Percentiles rank a stretch among this genome's conserved stretches.
phyloP scores from a whole-genome alignment of 2,113 vertebrate species.

The Micromys minutus region DNA sequence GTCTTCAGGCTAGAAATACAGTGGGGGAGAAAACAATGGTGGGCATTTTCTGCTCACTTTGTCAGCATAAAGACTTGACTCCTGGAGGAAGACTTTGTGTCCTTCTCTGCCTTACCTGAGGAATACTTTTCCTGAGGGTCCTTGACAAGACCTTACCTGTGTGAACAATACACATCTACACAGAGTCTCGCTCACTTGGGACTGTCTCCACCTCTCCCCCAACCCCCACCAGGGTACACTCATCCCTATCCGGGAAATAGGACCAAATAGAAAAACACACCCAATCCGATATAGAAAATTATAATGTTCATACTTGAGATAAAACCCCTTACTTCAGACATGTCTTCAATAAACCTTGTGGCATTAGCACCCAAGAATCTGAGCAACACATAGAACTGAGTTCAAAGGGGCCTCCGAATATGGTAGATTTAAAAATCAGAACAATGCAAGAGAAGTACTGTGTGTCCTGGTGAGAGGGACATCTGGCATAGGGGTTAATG shows the following conservation, averaged over 20 bases:
- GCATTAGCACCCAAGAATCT: background rate
- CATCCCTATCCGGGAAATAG: background rate
- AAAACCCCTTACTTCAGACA: background rate
- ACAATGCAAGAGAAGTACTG: background rate
- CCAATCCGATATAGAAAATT: background rate
- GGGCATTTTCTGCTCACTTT: background rate
- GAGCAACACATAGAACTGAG: background rate
- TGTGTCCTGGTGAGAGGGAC: background rate
- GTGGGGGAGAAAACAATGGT: background rate
- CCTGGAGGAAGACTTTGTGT: background rate
- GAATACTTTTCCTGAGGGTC: background rate
- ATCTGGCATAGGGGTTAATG: background rate
- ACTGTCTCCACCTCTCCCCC: too few relatives aligned
- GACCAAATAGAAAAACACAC: background rate
- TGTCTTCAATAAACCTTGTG: background rate
- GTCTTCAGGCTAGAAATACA: background rate
- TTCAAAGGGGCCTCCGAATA: background rate
- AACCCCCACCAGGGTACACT: too few relatives aligned
- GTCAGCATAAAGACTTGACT: too few relatives aligned
- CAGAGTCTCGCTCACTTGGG: background rate
- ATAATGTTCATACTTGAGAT: background rate
- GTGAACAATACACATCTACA: background rate
- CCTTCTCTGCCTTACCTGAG: background rate
- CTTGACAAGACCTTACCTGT: background rate
- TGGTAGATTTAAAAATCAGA: background rate